These are phyloP conservation scores for Clinocottus analis DNA, from an alignment of 2,113 vertebrate genomes.

Conservation along the genomic window DNA sequence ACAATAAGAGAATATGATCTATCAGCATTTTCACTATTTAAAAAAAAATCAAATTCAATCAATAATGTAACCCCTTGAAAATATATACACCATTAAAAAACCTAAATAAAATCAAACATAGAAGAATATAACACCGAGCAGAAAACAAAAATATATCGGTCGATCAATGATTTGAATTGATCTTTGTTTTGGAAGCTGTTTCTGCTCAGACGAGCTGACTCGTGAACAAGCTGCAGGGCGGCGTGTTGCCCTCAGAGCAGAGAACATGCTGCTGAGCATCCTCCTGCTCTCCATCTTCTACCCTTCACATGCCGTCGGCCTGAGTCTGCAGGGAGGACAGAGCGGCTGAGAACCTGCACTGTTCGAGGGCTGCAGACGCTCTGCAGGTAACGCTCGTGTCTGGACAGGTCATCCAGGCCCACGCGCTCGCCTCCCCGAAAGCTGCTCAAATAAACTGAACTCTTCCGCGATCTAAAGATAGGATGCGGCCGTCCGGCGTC, in stretches of 20 bases:
- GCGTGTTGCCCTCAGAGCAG: constrained; percentile 7
- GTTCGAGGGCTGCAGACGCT: constrained; percentile 30
- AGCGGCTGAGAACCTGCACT: constrained; percentile 28
- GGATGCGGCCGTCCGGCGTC: background rate
- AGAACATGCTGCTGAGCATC: background rate
- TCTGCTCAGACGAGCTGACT: no score
- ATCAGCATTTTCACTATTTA: background rate
- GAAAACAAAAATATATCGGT: background rate
- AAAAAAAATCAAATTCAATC: background rate
- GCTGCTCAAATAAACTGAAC: background rate
- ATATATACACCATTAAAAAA: background rate
- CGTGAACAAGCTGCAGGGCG: no score
- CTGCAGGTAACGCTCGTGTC: constrained; percentile 37
- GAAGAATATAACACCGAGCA: background rate
- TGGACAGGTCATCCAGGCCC: constrained; percentile 1
- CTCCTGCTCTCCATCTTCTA: background rate
- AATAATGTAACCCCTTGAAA: background rate
- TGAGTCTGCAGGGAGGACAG: constrained; percentile 18
- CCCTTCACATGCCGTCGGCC: constrained; percentile 16
- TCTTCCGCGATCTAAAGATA: background rate
- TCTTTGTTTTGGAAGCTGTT: no score
- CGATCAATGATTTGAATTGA: background rate
- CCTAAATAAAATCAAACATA: background rate
- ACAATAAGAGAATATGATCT: no score
- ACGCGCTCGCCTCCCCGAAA: background rate